These are phyloP conservation scores for Leptinotarsa tumamoca DNA, from an alignment of 2,888 invertebrate species.

Conservation along the genomic window DNA sequence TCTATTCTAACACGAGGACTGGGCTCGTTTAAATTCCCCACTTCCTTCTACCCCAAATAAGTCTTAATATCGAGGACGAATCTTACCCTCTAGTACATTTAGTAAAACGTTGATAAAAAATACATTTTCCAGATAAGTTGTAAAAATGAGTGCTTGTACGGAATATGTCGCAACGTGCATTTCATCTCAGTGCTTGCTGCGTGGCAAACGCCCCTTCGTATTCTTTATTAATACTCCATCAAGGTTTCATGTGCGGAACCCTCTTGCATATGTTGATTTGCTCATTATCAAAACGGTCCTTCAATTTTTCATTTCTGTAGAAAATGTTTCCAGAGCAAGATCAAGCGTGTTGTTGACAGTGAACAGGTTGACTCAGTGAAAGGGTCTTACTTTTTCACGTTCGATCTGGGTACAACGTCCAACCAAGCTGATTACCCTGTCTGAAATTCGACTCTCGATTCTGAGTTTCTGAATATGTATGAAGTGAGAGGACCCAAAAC, in stretches of 20 bases:
- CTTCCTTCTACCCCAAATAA: constrained; percentile 61
- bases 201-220: background rate
- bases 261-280: constrained; percentile 12
- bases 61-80: constrained; percentile 60
- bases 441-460: too few relatives aligned
- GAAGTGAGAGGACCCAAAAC: too few relatives aligned
- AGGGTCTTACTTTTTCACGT: too few relatives aligned
- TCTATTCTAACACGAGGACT: constrained; percentile 48
- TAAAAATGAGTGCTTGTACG: constrained; percentile 19
- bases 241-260: background rate
- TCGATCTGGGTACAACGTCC: too few relatives aligned
- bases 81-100: constrained; percentile 50
- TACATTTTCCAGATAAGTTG: constrained; percentile 29
- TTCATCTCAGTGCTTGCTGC: background rate
- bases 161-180: constrained; percentile 1
- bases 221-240: constrained; percentile 13
- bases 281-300: constrained; percentile 1
- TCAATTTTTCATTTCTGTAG: background rate
- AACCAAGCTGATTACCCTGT: too few relatives aligned
- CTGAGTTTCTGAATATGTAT: too few relatives aligned
- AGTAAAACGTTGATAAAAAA: constrained; percentile 27
- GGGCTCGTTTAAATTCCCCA: constrained; percentile 47
- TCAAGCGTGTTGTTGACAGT: background rate
- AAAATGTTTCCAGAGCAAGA: background rate
- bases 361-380: background rate